phyloP scores from a whole-genome alignment of 1,140 invertebrate genomes.

The Apis laboriosa region DNA sequence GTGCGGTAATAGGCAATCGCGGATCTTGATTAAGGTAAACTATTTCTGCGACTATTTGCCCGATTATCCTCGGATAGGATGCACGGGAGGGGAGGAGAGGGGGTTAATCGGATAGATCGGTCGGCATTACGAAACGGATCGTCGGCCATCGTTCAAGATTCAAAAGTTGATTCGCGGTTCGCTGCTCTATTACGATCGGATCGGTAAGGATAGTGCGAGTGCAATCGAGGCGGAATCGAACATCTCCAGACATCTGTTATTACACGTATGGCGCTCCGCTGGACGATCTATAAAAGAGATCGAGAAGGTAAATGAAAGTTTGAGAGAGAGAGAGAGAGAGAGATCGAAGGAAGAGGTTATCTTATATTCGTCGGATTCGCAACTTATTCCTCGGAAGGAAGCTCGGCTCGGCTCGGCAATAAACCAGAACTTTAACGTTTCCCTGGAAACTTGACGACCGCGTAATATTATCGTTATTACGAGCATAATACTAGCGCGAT shows the following conservation, averaged over 20 bases:
- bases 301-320: too few relatives aligned
- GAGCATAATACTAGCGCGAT: not conserved
- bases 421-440: not conserved
- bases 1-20: conserved; percentile 59
- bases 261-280: too few relatives aligned
- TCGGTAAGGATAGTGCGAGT: too few relatives aligned
- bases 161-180: too few relatives aligned
- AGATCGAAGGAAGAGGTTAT: too few relatives aligned
- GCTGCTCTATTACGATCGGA: too few relatives aligned
- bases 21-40: conserved; percentile 59
- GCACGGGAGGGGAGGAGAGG: not conserved
- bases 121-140: conserved; percentile 25
- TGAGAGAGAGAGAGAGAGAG: too few relatives aligned
- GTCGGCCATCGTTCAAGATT: not conserved
- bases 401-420: not conserved
- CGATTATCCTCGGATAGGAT: conserved; percentile 28
- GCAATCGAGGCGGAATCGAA: too few relatives aligned
- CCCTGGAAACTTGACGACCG: not conserved
- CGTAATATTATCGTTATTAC: conserved; percentile 21
- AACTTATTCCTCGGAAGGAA: not conserved
- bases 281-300: too few relatives aligned
- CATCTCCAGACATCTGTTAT: too few relatives aligned
- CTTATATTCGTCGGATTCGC: not conserved
- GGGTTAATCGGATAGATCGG: conserved; percentile 51
- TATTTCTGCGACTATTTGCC: conserved; percentile 49